A percentile compares a stretch with the other conserved stretches of the same genome.
phyloP scores from a whole-genome alignment of 2,797 vertebrate species.

The Tangara arthus region DNA sequence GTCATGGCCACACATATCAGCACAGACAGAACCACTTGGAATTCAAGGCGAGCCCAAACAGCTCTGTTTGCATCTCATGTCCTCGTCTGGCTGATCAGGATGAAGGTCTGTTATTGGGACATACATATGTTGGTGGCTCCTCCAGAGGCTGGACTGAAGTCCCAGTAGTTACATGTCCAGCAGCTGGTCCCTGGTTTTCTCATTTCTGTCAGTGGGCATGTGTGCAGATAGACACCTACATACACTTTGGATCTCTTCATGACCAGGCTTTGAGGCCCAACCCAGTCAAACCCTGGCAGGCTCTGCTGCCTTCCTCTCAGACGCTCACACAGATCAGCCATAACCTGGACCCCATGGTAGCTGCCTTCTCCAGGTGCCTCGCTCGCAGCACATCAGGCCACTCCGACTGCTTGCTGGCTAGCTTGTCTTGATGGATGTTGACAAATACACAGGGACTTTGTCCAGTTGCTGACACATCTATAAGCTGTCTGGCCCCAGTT shows the following conservation, averaged over 20 bases:
- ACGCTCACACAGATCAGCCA: rapidly evolving
- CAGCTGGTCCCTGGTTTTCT: neutral
- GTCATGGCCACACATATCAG: neutral
- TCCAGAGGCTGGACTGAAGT: neutral
- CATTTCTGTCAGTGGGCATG: neutral
- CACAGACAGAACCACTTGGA: neutral
- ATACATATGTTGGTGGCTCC: rapidly evolving
- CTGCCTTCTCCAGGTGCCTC: neutral
- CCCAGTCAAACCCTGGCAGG: rapidly evolving
- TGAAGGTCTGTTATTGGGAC: neutral
- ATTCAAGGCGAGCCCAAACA: neutral
- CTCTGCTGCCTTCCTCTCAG: neutral
- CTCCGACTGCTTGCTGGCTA: neutral
- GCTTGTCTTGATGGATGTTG: rapidly evolving
- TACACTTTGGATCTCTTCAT: neutral
- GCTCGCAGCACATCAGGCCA: rapidly evolving
- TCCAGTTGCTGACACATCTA: neutral
- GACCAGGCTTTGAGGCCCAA: rapidly evolving
- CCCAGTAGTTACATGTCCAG: neutral
- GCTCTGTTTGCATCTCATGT: neutral
- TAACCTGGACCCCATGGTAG: neutral
- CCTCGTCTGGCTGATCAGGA: neutral
- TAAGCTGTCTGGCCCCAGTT: rapidly evolving
- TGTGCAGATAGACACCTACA: rapidly evolving
- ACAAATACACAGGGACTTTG: neutral